Evolutionary conservation across 2,113 vertebrate genomes (phyloP).

Genomic region (Bujurquina vittata): DNA sequence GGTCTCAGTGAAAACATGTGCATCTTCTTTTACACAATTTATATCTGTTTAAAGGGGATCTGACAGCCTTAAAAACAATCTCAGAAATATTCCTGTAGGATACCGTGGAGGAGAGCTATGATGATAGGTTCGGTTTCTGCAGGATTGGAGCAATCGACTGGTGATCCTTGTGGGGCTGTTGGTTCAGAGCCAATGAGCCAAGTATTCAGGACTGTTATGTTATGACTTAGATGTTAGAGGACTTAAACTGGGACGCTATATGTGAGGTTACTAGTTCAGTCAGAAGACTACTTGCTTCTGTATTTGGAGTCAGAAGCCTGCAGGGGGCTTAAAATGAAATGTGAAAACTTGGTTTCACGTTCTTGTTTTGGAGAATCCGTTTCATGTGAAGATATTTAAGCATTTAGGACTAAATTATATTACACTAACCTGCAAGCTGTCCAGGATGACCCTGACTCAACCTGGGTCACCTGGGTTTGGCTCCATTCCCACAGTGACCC

Average conservation of each 20-base stretch:
- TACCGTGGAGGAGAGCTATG: background rate
- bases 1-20: conserved; percentile 8
- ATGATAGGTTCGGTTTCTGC: background rate
- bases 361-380: background rate
- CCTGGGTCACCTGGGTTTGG: background rate
- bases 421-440: no score
- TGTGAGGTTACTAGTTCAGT: background rate
- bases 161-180: background rate
- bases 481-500: background rate
- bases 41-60: background rate
- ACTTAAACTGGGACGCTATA: background rate
- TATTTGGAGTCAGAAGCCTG: background rate
- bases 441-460: background rate
- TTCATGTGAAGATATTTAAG: background rate
- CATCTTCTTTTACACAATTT: conserved; percentile 6
- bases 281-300: background rate
- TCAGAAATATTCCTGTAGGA: background rate
- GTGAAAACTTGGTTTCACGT: background rate
- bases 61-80: background rate
- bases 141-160: conserved; percentile 1
- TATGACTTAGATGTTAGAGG: background rate
- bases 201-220: background rate
- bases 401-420: no score
- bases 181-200: conserved; percentile 36
- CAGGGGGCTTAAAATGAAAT: background rate